These are phyloP conservation scores for Manacus vitellinus DNA, from an alignment of 2,113 vertebrate species.

Conservation along the genomic window DNA sequence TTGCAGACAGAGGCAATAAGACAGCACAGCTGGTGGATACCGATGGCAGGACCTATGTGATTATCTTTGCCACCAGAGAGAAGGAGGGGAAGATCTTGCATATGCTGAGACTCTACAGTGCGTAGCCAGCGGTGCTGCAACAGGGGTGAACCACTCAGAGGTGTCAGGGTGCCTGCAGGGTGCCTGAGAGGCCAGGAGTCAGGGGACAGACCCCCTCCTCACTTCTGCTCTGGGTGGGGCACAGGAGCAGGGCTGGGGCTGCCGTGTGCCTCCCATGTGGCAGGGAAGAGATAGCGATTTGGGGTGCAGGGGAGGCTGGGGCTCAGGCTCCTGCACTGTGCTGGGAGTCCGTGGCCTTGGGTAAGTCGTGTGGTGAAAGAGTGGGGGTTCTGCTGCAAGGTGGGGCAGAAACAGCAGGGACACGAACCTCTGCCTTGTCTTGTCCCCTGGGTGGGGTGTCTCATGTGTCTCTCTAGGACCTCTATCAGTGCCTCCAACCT, in stretches of 20 bases:
- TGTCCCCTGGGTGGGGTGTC: background rate
- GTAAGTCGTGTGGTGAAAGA: background rate
- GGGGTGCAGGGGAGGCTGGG: background rate
- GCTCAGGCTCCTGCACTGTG: background rate
- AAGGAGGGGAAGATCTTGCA: background rate
- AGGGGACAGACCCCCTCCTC: too few species aligned
- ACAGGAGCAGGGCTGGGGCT: fast-evolving
- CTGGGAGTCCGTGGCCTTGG: background rate
- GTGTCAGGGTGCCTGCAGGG: background rate
- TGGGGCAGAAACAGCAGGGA: background rate
- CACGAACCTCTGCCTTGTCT: background rate
- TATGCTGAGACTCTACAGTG: slow-evolving; percentile 59
- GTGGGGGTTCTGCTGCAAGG: background rate
- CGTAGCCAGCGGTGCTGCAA: background rate
- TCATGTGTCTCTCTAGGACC: background rate
- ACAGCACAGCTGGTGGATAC: background rate
- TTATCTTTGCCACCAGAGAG: slow-evolving; percentile 4
- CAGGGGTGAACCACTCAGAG: fast-evolving
- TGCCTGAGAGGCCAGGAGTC: background rate
- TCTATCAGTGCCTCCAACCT: background rate
- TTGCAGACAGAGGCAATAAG: slow-evolving; percentile 8
- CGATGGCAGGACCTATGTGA: background rate
- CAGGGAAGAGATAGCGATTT: background rate
- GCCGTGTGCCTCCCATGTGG: background rate
- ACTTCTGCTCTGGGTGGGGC: background rate